These are phyloP conservation scores for Coregonus sp. DNA, from an alignment of 2,797 vertebrate species.

Conservation along the genomic window DNA sequence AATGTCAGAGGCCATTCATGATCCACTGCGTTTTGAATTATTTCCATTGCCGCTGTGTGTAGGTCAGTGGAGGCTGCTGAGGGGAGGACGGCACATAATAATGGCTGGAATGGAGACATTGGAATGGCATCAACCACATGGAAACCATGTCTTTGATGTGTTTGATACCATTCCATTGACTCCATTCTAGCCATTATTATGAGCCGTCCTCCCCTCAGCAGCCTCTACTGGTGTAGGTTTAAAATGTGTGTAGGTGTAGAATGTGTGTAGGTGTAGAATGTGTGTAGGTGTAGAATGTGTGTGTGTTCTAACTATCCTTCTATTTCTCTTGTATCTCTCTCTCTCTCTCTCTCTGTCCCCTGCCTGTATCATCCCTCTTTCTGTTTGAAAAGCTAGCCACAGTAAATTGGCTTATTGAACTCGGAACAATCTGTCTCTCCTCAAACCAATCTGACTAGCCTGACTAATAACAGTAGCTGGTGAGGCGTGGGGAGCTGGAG, in stretches of 20 bases:
- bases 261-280: too few relatives aligned
- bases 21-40: slow-evolving; percentile 10
- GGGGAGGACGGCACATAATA: too few relatives aligned
- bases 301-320: not conserved
- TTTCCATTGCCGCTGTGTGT: slow-evolving; percentile 9
- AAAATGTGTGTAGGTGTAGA: too few relatives aligned
- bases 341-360: not conserved
- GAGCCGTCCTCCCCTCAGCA: too few relatives aligned
- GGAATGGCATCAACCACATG: too few relatives aligned
- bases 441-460: not conserved
- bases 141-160: too few relatives aligned
- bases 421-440: slow-evolving; percentile 60
- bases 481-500: slow-evolving; percentile 49
- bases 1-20: slow-evolving; percentile 17
- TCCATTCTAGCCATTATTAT: too few relatives aligned
- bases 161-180: too few relatives aligned
- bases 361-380: not conserved
- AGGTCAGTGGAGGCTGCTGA: not conserved
- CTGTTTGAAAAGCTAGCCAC: not conserved
- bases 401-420: slow-evolving; percentile 62
- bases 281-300: not conserved
- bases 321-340: not conserved
- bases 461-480: not conserved
- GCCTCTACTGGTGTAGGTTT: too few relatives aligned
- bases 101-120: too few relatives aligned